phyloP scores from a whole-genome alignment of 1,140 invertebrate species.

The Aphaenogaster ashmeadi region DNA sequence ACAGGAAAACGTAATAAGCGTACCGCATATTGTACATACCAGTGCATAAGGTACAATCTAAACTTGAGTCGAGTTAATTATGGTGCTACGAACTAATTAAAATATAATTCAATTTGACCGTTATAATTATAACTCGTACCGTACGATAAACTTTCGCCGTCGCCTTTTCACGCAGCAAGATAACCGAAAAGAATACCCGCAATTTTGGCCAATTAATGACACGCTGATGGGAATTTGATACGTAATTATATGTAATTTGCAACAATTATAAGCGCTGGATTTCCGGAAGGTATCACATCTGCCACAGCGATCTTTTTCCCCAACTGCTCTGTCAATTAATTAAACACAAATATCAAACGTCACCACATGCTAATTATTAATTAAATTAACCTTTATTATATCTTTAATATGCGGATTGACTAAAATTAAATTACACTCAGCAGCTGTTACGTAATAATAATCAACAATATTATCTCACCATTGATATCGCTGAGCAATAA shows the following conservation, averaged over 20 bases:
- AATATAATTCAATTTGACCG: conserved; percentile 49
- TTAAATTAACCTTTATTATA: conserved; percentile 39
- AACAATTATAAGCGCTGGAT: conserved; percentile 49
- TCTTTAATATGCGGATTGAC: neutral
- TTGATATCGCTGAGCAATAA: conserved; percentile 15
- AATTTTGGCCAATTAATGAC: conserved; percentile 44
- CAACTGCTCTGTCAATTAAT: neutral
- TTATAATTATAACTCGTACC: conserved; percentile 22
- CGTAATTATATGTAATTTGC: conserved; percentile 50
- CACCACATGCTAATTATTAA: neutral
- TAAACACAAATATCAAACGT: conserved; percentile 35
- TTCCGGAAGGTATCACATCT: neutral
- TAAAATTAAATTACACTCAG: conserved; percentile 40
- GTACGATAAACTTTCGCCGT: conserved; percentile 34
- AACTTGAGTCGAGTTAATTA: conserved; percentile 44
- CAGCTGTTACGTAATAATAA: conserved; percentile 26
- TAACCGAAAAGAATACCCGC: neutral
- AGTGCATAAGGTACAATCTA: conserved; percentile 15
- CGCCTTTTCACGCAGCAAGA: neutral
- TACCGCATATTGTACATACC: neutral
- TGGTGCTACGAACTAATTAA: conserved; percentile 45
- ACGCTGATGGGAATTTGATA: conserved; percentile 11
- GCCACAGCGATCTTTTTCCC: neutral
- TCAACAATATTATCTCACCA: neutral
- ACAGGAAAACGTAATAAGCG: neutral